Base-by-base conservation (phyloP, 2,888 invertebrate species). In the Tipula lateralis region DNA sequence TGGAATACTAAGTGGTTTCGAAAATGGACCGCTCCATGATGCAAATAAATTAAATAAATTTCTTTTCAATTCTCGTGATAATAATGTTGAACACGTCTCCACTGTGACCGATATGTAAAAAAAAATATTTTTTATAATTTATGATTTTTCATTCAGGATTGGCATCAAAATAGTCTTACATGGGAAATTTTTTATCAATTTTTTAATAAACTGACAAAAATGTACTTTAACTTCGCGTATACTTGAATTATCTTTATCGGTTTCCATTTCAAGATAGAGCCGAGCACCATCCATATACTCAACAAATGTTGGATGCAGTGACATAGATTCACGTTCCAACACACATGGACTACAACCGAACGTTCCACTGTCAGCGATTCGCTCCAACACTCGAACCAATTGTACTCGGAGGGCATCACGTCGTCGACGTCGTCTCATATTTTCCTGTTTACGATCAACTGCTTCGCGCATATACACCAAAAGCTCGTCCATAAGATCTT, bases 281-380 rank as follows among this genome's bases (percentile, higher is more conserved):
- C 98, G 93, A 16, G 96, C 97, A 0, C 98, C 98, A 87, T 99
- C 99, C 87, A 99, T 94, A 88, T 98, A 99, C 88, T 99, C 99
- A 2, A 97, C 94, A 88, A 99, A 94, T 0, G 95, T 94, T 0
- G 96, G 94, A 90, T 96, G 96, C 84, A 99, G 91, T 0, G 95
- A 94, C 87, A 96, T 96, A 0, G 95, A 94, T 87, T 95, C 94
- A 85, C 94, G 92, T 88, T 98, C 98, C 87, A 97, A 89, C 1
- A 97, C 95, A 87, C 95, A 96, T 1, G 95, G 92, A 88, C 96
- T 97, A 86, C 93, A 93, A 34, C 96, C 95, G 88, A 97, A 96
- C 0, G 97, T 97, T 85, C 96, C 96, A 89, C 95, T 94, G 88
- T 97, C 96, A 0, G 98, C 98, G 86, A 98, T 96, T 85, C 97